Base-by-base conservation (phyloP, 2,797 vertebrate species). In the Danionella dracula region DNA sequence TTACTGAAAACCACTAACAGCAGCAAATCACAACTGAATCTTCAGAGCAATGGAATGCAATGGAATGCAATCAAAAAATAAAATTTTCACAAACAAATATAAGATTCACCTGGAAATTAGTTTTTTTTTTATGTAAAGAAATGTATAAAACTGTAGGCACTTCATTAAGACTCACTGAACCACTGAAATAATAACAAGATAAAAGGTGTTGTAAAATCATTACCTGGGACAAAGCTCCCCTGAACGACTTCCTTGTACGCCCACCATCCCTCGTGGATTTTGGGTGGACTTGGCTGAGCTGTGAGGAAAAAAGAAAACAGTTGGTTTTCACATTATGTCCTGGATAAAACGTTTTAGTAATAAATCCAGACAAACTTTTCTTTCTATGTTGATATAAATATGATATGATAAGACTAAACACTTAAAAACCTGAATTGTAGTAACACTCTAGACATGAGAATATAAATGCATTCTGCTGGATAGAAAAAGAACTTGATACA, bases 251-350 rank as follows among this genome's bases (percentile, higher is more conserved):
- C 96, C 82, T 99, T 99, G 82, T 99, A 99, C 1, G 96, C 96
- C 96, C 96, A 99, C 96, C 96, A 99, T 90, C 96, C 96, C 87
- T 99, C 96, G 75, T 97, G 94, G 90, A 97, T 96, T 91, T 96
- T 98, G 75, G 94, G 95, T 76, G 88, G 91, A 89, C 92, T 94
- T 76, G 95, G 95, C 84, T 99, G 96, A 81, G 95, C 96, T 98
- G 86, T 72, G 83, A 72, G 69, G 20, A 83, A 60, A 48, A 19
- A 60, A 48, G 13, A 37, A 42, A 10, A 76, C 60, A 84, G 74
- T 76, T 38, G 50, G 27, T 76, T 53, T 72, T 35, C 31, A 70
- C 65, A 45, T 37, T 54, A 16, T 68, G 41, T 49, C 38, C 7
- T 66, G 16, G 54, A 57, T 31, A 57, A 63, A 68, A 61, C 40